These are phyloP conservation scores for Eretmochelys imbricata DNA, from an alignment of 2,113 vertebrate genomes.

Conservation along the genomic window DNA sequence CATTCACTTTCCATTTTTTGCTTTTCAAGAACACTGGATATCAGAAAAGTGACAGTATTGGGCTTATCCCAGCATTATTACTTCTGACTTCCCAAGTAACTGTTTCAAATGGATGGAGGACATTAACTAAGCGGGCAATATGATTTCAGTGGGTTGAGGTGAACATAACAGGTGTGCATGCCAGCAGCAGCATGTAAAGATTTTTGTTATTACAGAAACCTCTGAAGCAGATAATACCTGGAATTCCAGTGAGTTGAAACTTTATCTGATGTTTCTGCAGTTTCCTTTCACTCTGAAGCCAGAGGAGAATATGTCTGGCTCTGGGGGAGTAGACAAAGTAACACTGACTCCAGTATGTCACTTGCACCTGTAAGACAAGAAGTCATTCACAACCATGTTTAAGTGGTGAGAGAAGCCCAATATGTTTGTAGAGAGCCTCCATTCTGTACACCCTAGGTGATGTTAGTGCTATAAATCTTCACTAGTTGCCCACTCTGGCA, in stretches of 20 bases:
- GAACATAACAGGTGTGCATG: neutral
- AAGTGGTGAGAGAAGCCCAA: neutral
- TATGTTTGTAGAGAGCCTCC: neutral
- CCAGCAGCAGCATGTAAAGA: accelerated
- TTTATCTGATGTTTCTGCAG: neutral
- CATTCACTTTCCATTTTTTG: accelerated
- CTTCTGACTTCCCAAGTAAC: neutral
- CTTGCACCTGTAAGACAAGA: neutral
- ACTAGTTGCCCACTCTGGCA: neutral
- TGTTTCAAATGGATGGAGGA: accelerated
- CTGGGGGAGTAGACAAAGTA: neutral
- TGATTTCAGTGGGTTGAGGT: neutral
- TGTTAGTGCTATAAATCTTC: neutral
- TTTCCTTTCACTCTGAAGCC: neutral
- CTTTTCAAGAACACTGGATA: accelerated
- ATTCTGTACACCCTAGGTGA: neutral
- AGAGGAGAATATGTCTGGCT: neutral
- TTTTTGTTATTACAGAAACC: accelerated
- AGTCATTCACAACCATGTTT: neutral
- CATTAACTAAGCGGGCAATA: accelerated
- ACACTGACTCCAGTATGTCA: neutral
- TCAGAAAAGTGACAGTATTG: accelerated
- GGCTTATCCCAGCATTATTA: neutral
- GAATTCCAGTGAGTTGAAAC: neutral
- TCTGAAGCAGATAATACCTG: accelerated